A percentile compares a stretch with the other conserved stretches of the same genome.
Conservation (phyloP, 2,797 vertebrate genomes). For the Eupleurogrammus muticus region DNA sequence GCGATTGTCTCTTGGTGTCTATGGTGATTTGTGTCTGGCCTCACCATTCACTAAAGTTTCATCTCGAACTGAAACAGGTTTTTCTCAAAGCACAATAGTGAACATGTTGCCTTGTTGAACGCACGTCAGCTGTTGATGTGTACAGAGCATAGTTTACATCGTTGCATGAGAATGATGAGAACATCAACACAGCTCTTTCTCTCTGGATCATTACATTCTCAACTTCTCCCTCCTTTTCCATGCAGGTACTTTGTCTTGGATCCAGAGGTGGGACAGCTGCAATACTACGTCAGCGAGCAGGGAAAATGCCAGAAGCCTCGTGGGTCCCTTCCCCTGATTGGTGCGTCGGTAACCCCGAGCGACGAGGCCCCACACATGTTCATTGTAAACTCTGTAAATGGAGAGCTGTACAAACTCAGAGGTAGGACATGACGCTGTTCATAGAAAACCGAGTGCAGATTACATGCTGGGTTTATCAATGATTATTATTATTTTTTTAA, state of each 20-base stretch:
- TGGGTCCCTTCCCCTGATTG: conserved; percentile 91
- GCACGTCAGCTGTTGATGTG: too few relatives aligned
- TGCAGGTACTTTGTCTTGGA: conserved; percentile 96
- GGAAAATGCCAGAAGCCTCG: conserved; percentile 94
- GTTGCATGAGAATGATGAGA: conserved; percentile 24
- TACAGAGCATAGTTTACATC: too few relatives aligned
- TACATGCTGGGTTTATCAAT: too few relatives aligned
- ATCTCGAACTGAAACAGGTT: too few relatives aligned
- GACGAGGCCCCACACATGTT: conserved; percentile 96
- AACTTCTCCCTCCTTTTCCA: conserved; percentile 9
- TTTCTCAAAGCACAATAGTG: too few relatives aligned
- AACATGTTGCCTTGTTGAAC: too few relatives aligned
- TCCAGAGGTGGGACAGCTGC: conserved; percentile 91
- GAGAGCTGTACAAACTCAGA: conserved; percentile 96
- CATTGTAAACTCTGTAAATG: conserved; percentile 91
- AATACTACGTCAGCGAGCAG: conserved; percentile 96
- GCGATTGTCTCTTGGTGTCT: too few relatives aligned
- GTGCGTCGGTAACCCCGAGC: conserved; percentile 90
- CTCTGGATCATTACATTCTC: conserved; percentile 44
- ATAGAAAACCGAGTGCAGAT: not conserved
- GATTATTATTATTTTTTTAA: too few relatives aligned
- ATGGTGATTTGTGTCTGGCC: too few relatives aligned
- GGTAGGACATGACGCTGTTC: conserved; percentile 80
- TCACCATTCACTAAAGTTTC: too few relatives aligned
- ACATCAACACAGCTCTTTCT: conserved; percentile 14